Conservation (phyloP, 2,113 vertebrate genomes). For the Glaucidium brasilianum region DNA sequence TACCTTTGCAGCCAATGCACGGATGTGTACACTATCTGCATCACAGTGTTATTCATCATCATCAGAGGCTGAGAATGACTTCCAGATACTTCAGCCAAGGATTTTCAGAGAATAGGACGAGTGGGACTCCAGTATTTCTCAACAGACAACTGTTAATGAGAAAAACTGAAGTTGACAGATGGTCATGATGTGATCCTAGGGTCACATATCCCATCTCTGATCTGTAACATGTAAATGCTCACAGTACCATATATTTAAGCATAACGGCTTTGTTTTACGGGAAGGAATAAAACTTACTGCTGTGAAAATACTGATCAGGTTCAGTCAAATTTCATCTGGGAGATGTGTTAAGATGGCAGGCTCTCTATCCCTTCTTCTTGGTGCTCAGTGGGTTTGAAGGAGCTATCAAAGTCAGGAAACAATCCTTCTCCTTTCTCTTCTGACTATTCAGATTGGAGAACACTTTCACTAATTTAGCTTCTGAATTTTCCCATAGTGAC, state of each 20-base stretch:
- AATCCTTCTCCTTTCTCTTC: neutral
- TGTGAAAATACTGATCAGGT: neutral
- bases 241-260: neutral
- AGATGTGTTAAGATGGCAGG: neutral
- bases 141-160: neutral
- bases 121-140: neutral
- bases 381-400: neutral
- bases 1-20: neutral
- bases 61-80: neutral
- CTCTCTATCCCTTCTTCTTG: neutral
- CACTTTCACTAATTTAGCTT: neutral
- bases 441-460: neutral
- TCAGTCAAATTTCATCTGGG: neutral
- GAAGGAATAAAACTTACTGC: neutral
- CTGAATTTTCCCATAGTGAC: neutral
- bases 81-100: neutral
- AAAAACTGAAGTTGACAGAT: neutral
- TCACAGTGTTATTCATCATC: neutral
- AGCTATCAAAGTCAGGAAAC: neutral
- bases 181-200: neutral
- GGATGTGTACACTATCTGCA: neutral
- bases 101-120: neutral
- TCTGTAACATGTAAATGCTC: neutral
- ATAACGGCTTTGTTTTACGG: neutral
- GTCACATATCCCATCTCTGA: neutral